These are phyloP conservation scores for Temnothorax rugatulus DNA, from an alignment of 2,888 invertebrate genomes.

Conservation along the genomic window DNA sequence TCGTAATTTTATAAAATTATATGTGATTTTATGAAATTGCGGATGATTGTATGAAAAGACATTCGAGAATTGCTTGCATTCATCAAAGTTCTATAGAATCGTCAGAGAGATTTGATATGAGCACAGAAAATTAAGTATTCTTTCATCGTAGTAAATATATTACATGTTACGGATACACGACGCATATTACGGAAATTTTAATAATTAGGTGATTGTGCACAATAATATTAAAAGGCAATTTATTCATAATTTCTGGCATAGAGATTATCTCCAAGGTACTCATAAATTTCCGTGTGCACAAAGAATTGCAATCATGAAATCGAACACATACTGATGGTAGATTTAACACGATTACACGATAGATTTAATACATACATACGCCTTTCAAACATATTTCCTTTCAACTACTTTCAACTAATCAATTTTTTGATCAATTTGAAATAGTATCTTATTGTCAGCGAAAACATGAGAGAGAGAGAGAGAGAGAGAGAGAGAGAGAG, in stretches of 20 bases:
- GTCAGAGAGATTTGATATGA: slow-evolving; percentile 5
- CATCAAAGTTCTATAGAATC: slow-evolving; percentile 16
- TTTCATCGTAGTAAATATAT: slow-evolving; percentile 1
- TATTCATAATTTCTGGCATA: neutral
- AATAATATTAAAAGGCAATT: neutral
- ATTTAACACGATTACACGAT: neutral
- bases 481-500: no score
- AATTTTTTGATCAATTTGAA: neutral
- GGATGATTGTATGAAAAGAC: slow-evolving; percentile 1
- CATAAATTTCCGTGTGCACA: neutral
- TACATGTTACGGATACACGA: neutral
- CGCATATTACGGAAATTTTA: neutral
- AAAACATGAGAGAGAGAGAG: no score
- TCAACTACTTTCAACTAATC: neutral
- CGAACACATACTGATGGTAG: neutral
- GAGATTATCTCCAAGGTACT: neutral
- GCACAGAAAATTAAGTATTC: slow-evolving; percentile 3
- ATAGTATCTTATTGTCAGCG: neutral
- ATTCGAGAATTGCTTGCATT: neutral
- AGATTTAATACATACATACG: no score
- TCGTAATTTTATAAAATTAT: slow-evolving; percentile 8
- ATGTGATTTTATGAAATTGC: slow-evolving; percentile 2
- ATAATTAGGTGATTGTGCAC: neutral
- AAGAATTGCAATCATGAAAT: neutral
- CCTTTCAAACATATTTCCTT: neutral